Percentiles rank a stretch among this genome's conserved stretches.
Evolutionary conservation across 2,888 invertebrate species (phyloP).

Genomic region (Lasioglossum malachurum): DNA sequence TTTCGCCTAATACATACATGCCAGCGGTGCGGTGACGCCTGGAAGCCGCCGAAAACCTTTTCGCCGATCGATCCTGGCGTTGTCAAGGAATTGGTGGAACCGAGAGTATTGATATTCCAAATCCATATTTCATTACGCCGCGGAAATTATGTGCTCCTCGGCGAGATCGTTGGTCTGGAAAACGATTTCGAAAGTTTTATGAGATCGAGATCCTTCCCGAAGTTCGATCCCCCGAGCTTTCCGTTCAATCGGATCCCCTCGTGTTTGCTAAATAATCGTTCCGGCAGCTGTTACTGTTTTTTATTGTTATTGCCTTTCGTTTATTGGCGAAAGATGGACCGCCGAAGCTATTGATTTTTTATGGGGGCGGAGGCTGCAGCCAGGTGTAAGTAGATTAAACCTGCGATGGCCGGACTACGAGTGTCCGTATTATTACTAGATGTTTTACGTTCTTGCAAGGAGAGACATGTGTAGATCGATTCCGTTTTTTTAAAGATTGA

Average conservation of each 20-base stretch:
- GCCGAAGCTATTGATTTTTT: constrained; percentile 1
- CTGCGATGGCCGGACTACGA: not conserved
- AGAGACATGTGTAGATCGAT: no score
- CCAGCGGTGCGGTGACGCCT: constrained; percentile 1
- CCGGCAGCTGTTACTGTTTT: not conserved
- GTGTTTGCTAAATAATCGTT: constrained; percentile 1
- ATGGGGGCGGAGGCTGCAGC: not conserved
- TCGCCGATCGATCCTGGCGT: constrained; percentile 33
- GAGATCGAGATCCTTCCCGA: constrained; percentile 13
- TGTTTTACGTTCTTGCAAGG: not conserved
- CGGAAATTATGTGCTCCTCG: constrained; percentile 38
- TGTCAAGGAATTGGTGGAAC: constrained; percentile 22
- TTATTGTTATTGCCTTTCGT: constrained; percentile 6
- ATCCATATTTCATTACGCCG: constrained; percentile 50
- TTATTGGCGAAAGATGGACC: not conserved
- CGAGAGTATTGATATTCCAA: constrained; percentile 35
- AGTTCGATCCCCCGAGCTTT: not conserved
- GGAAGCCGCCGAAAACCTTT: constrained; percentile 22
- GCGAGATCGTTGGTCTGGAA: not conserved
- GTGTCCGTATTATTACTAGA: not conserved
- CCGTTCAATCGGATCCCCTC: not conserved
- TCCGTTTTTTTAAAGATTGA: no score
- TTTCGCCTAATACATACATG: constrained; percentile 36
- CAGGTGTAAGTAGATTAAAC: constrained; percentile 17
- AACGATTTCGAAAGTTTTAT: constrained; percentile 40